Conservation (phyloP, 2,797 vertebrate species). For the Rhadinocentrus ornatus region DNA sequence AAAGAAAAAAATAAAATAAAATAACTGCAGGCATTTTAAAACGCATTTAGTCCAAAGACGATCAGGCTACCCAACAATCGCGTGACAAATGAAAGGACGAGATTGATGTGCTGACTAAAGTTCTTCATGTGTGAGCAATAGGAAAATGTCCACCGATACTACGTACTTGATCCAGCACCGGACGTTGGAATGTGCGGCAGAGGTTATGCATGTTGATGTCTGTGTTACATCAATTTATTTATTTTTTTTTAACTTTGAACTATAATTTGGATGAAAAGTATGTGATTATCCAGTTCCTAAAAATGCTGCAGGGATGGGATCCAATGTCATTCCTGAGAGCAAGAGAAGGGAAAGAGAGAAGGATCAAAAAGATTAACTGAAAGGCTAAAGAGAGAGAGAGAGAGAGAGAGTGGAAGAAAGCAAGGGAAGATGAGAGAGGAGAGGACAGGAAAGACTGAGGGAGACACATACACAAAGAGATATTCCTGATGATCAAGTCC, state of each 20-base stretch:
- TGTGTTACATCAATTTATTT: constrained; percentile 56
- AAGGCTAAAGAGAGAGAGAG: constrained; percentile 11
- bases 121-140: constrained; percentile 39
- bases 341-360: constrained; percentile 24
- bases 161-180: constrained; percentile 24
- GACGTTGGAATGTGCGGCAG: constrained; percentile 53
- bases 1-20: constrained; percentile 26
- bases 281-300: constrained; percentile 39
- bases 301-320: constrained; percentile 44
- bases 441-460: constrained; percentile 40
- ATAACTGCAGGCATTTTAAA: constrained; percentile 51
- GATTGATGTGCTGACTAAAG: constrained; percentile 58
- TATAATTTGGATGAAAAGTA: constrained; percentile 35
- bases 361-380: constrained; percentile 46
- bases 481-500: constrained; percentile 83
- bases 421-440: not conserved
- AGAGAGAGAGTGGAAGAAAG: constrained; percentile 2
- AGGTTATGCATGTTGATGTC: constrained; percentile 43
- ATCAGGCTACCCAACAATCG: constrained; percentile 51
- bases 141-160: constrained; percentile 30
- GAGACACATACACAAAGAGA: constrained; percentile 56
- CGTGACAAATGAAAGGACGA: constrained; percentile 35
- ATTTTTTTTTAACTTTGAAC: constrained; percentile 41
- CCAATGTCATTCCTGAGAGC: constrained; percentile 50
- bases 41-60: constrained; percentile 42